phyloP scores from a whole-genome alignment of 92 coral and sea anemone genomes.

The Zoanthus gigantus region DNA sequence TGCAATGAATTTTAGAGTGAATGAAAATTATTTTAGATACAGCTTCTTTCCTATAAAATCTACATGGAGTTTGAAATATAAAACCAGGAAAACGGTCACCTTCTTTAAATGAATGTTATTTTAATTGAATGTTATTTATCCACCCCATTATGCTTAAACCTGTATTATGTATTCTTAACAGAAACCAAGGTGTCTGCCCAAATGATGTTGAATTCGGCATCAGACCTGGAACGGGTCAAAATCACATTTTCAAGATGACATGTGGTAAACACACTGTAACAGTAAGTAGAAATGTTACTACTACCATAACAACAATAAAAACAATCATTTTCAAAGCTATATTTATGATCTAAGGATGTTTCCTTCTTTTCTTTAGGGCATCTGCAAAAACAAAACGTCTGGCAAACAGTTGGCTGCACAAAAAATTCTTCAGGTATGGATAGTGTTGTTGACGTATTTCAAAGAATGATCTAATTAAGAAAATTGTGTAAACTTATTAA shows the following conservation, averaged over 20 bases:
- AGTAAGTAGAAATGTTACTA: constrained; percentile 47
- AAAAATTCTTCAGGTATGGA: constrained; percentile 80
- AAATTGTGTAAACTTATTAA: too few species aligned
- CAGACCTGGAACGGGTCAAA: constrained; percentile 63
- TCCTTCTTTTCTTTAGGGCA: constrained; percentile 60
- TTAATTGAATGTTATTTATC: too few species aligned
- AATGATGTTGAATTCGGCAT: constrained; percentile 74
- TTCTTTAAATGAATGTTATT: too few species aligned
- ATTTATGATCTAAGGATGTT: neutral
- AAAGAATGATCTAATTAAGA: too few species aligned
- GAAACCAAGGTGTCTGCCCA: constrained; percentile 92
- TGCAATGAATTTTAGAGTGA: too few species aligned
- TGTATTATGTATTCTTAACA: neutral
- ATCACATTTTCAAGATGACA: constrained; percentile 76
- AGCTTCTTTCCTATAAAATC: too few species aligned
- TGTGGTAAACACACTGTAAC: constrained; percentile 92
- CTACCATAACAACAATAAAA: neutral
- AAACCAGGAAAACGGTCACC: too few species aligned
- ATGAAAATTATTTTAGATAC: too few species aligned
- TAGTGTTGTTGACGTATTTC: neutral
- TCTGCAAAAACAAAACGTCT: constrained; percentile 84
- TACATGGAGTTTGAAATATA: too few species aligned
- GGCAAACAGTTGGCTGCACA: constrained; percentile 96
- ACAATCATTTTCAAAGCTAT: neutral
- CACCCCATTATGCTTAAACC: too few species aligned